Evolutionary conservation across 2,797 vertebrate genomes (phyloP).

Genomic region (Pseudochaenichthys georgianus): DNA sequence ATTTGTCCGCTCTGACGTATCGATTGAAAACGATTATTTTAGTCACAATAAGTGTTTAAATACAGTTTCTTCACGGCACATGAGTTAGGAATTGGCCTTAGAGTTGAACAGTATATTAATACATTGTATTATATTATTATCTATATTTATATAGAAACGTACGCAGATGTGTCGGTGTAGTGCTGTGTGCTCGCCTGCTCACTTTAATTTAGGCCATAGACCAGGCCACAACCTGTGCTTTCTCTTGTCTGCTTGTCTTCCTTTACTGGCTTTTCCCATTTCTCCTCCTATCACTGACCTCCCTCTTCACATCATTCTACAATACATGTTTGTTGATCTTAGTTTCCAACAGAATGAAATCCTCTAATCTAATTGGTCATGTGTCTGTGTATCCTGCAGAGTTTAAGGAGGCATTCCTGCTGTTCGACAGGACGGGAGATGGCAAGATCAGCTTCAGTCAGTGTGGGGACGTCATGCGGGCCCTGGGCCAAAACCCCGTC

Average conservation of each 20-base stretch:
- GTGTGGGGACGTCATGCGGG: constrained; percentile 95
- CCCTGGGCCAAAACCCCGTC: constrained; percentile 95
- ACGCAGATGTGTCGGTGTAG: not conserved
- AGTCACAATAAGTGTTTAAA: not conserved
- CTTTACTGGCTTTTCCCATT: constrained; percentile 20
- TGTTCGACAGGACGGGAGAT: constrained; percentile 95
- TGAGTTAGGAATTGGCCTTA: not conserved
- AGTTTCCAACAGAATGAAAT: not conserved
- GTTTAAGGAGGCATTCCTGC: constrained; percentile 96
- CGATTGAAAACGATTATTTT: not conserved
- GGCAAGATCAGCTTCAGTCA: constrained; percentile 93
- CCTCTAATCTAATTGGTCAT: constrained; percentile 6
- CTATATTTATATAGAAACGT: not conserved
- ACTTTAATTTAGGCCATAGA: constrained; percentile 17
- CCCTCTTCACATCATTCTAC: constrained; percentile 11
- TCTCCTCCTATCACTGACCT: not conserved
- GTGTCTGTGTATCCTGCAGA: constrained; percentile 80
- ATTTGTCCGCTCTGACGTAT: not conserved
- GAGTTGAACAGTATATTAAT: not conserved
- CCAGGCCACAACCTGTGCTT: constrained; percentile 21
- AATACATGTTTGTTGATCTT: constrained; percentile 4
- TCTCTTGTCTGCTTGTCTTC: constrained; percentile 30
- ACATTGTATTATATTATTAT: constrained; percentile 1
- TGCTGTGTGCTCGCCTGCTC: not conserved
- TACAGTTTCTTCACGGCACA: not conserved